phyloP scores from a whole-genome alignment of 2,888 invertebrate species.

The Colostygia pectinataria region DNA sequence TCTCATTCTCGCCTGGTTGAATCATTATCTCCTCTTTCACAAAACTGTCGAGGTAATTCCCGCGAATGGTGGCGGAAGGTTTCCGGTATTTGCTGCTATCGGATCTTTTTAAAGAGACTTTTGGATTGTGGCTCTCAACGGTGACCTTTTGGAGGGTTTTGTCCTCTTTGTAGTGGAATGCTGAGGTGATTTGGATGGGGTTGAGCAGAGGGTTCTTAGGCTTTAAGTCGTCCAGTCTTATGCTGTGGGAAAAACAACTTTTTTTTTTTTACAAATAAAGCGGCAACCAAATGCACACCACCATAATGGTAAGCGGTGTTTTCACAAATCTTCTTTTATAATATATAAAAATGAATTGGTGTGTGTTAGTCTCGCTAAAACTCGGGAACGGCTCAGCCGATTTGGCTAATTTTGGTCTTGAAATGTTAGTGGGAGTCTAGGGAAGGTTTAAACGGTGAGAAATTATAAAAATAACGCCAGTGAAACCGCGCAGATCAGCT shows the following conservation, averaged over 20 bases:
- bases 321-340: no score
- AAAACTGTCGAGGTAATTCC: constrained; percentile 86
- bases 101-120: constrained; percentile 85
- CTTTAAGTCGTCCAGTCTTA: constrained; percentile 84
- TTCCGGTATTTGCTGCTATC: constrained; percentile 88
- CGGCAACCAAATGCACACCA: no score
- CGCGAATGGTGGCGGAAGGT: constrained; percentile 85
- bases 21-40: constrained; percentile 72
- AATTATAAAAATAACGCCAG: no score
- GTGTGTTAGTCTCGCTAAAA: no score
- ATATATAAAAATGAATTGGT: no score
- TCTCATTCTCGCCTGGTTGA: constrained; percentile 85
- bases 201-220: constrained; percentile 83
- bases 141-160: constrained; percentile 89
- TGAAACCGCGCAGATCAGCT: no score
- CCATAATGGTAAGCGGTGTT: no score
- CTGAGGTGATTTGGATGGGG: constrained; percentile 86
- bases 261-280: no score
- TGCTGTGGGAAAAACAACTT: constrained; percentile 54
- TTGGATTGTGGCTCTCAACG: constrained; percentile 87
- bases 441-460: no score
- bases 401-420: no score
- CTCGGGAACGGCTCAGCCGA: no score
- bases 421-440: no score
- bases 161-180: constrained; percentile 91